Evolutionary conservation across 2,888 invertebrate species (phyloP), one percentile per base, ranked within the genome.

Genomic region (Metopia argyrocephala): DNA sequence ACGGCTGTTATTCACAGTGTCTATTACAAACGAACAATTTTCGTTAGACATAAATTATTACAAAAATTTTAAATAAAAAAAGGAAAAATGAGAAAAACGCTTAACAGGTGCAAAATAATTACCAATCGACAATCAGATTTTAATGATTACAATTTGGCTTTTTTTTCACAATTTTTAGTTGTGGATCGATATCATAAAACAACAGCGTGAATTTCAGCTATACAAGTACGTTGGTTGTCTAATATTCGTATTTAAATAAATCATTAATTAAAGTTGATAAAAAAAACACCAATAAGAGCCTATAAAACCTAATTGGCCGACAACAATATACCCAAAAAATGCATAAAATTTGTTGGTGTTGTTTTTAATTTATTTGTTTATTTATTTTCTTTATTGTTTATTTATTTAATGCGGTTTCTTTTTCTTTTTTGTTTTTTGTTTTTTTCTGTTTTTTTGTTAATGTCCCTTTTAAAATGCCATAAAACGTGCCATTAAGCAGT

Each of bases 101-200:
- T 70, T 66, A 81, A 75, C 81, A 81, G 81, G 81, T 81, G 81
- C 81, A 81, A 81, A 81, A 81, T 75, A 75, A 81, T 78, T 81
- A 78, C 73, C 76, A 80, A 80, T 74, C 80, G 65, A 76, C 74
- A 78, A 70, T 81, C 68, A 81, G 74, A 81, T 78, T 78, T 81
- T 75, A 81, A 81, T 81, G 74, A 81, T 78, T 78, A 54, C 54
- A 64, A 68, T 71, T 45, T 38, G 18, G 18, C 38, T 38, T 65
- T 46, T 46, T 38, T 38, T 38, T 38, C 4, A 12, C 38, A 38
- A 15, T 38, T 38, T 38, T 12, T 4, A 15, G 38, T 38, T 38
- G 15, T 38, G 15, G 15, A 38, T 38, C 4, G 15, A 4, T 38
- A 38, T 38, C 38, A 15, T 38, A 38, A 38, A 31, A 31, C 38